A percentile compares a stretch with the other conserved stretches of the same genome.
These are phyloP conservation scores for Lycocerus yunnanus DNA, from an alignment of 2,888 invertebrate species.

Conservation along the genomic window DNA sequence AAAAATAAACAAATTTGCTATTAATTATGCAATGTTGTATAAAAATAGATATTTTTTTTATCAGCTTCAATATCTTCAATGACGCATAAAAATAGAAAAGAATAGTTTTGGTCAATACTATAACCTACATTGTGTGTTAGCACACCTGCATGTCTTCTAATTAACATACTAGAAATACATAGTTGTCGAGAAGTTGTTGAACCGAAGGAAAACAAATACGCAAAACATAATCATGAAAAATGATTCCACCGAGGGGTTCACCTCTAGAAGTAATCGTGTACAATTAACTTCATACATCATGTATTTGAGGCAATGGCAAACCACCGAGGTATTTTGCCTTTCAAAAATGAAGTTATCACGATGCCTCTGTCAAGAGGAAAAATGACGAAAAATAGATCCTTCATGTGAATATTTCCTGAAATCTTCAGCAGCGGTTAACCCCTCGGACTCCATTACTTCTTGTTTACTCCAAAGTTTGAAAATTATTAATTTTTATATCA, in stretches of 20 bases:
- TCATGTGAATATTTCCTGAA: too few relatives aligned
- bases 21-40: background rate
- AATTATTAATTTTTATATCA: background rate
- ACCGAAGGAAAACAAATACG: background rate
- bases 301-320: too few relatives aligned
- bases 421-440: too few relatives aligned
- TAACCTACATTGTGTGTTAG: background rate
- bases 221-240: background rate
- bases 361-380: too few relatives aligned
- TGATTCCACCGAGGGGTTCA: too few relatives aligned
- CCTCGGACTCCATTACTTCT: background rate
- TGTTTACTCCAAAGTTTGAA: too few relatives aligned
- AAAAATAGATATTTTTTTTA: background rate
- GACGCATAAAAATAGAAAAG: background rate
- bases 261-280: too few relatives aligned
- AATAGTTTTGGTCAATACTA: background rate
- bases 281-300: too few relatives aligned
- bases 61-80: background rate
- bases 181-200: background rate
- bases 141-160: background rate
- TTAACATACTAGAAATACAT: background rate
- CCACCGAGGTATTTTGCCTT: too few relatives aligned
- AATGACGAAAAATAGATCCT: too few relatives aligned
- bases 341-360: too few relatives aligned
- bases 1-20: background rate